Evolutionary conservation across 2,797 vertebrate genomes (phyloP).

Genomic region (Taenioides sp.): DNA sequence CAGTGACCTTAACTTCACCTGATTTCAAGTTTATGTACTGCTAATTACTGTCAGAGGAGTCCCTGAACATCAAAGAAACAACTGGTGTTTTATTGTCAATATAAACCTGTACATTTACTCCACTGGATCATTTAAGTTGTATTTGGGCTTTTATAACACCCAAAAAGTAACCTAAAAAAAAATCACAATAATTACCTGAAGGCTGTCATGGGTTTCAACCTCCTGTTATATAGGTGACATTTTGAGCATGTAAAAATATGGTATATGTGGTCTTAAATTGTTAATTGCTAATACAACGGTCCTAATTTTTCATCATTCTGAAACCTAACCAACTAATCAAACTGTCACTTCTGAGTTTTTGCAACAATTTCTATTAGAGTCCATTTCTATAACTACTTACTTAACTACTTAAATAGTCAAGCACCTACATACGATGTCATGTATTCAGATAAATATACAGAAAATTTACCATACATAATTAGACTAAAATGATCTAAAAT

Average conservation of each 20-base stretch:
- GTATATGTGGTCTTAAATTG: too few relatives aligned
- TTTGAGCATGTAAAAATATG: too few relatives aligned
- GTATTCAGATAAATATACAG: background rate
- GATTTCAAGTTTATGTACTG: background rate
- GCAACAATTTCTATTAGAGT: background rate
- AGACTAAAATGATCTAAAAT: too few relatives aligned
- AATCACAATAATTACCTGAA: background rate
- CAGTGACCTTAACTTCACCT: background rate
- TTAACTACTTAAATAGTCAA: background rate
- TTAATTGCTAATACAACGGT: too few relatives aligned
- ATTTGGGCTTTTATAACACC: background rate
- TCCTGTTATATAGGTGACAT: too few relatives aligned
- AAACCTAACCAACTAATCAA: background rate
- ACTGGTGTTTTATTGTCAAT: background rate
- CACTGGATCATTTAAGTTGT: background rate
- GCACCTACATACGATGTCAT: background rate
- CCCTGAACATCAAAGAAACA: background rate
- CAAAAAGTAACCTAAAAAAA: background rate
- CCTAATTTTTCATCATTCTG: too few relatives aligned
- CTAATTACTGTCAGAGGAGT: background rate
- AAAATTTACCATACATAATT: background rate
- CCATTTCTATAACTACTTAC: constrained; percentile 5
- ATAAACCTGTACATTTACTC: background rate
- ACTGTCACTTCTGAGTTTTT: background rate
- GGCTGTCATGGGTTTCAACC: background rate